These are phyloP conservation scores for Manis javanica DNA, from an alignment of 2,797 vertebrate species.

Conservation along the genomic window DNA sequence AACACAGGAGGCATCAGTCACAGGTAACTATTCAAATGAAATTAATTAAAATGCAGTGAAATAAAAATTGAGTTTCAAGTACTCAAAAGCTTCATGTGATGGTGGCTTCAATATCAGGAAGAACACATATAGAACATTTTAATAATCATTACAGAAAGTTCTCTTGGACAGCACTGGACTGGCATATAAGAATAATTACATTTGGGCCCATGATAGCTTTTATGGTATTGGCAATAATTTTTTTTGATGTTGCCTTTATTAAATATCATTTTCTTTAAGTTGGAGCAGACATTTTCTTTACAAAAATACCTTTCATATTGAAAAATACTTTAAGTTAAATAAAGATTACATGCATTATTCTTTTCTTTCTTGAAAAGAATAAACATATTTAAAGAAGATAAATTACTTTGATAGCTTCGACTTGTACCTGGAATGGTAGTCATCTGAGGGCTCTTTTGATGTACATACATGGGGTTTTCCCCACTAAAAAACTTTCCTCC, in stretches of 20 bases:
- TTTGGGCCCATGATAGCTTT: not conserved
- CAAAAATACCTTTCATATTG: not conserved
- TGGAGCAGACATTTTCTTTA: not conserved
- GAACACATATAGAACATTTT: not conserved
- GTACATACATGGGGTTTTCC: not conserved
- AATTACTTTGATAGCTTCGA: not conserved
- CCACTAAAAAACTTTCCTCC: not conserved
- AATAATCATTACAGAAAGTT: not conserved
- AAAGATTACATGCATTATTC: not conserved
- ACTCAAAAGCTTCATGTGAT: not conserved
- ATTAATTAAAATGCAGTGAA: conserved; percentile 2
- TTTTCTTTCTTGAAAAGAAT: conserved; percentile 14
- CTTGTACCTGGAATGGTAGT: not conserved
- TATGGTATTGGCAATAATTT: not conserved
- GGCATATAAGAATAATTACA: not conserved
- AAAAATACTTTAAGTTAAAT: not conserved
- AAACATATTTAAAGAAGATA: not conserved
- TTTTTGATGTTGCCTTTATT: not conserved
- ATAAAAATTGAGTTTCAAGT: not conserved
- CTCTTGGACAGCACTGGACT: not conserved
- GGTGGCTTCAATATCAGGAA: not conserved
- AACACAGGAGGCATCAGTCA: not conserved
- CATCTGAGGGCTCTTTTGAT: not conserved
- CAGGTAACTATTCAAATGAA: not conserved
- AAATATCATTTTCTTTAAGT: conserved; percentile 1